phyloP scores from a whole-genome alignment of 2,797 vertebrate genomes.

The Coendou prehensilis region DNA sequence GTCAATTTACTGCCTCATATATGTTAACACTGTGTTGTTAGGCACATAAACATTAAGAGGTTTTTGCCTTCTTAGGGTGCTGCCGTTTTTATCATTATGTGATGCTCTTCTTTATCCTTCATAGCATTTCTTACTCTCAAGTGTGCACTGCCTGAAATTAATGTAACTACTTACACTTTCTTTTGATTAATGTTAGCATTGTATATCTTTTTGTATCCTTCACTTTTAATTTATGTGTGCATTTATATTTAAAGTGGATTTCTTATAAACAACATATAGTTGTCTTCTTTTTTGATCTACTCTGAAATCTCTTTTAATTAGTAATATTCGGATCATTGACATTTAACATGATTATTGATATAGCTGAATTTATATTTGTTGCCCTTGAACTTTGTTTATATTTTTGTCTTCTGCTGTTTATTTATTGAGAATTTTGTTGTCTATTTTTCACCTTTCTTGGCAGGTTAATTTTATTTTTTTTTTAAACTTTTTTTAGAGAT shows the following conservation, averaged over 20 bases:
- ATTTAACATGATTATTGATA: not conserved
- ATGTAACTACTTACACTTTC: not conserved
- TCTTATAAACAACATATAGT: not conserved
- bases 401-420: not conserved
- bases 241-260: not conserved
- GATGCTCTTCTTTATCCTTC: not conserved
- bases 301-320: not conserved
- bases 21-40: not conserved
- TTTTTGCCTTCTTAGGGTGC: not conserved
- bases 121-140: not conserved
- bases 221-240: not conserved
- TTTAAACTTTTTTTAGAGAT: not conserved
- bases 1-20: not conserved
- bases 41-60: not conserved
- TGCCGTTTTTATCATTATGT: not conserved
- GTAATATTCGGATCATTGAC: not conserved
- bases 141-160: not conserved
- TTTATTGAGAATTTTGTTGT: not conserved
- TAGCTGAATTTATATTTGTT: not conserved
- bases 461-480: not conserved
- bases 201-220: not conserved
- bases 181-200: not conserved
- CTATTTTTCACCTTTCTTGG: not conserved
- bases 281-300: not conserved
- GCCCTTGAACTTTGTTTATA: not conserved